Base-by-base conservation (phyloP, 2,888 invertebrate species). In the Tetragonula carbonaria region DNA sequence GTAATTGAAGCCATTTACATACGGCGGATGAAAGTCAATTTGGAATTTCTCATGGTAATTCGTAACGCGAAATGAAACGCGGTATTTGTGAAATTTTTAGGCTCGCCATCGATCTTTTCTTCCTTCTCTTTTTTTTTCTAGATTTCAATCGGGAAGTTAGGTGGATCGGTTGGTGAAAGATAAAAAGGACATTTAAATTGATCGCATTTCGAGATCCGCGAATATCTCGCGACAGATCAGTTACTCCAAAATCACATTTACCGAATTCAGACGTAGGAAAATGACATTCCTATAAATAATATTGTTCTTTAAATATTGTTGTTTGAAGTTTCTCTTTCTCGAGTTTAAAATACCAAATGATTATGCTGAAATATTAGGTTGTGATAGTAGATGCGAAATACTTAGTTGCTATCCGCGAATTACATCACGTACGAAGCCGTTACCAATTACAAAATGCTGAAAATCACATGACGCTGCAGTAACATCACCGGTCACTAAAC, bases 11-110 rank as follows among this genome's bases (percentile, higher is more conserved):
- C 53, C 33, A 68, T 68, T 62, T 62, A 62, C 62, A 62, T 65
- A 66, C 63, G 71, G 38, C 5, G 38, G 76, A 55, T 71, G 72
- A 78, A 86, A 71, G 74, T 81, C 86, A 78, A 81, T 86, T 78
- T 74, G 68, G 78, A 62, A 70, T 53, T 70, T 70, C 70, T 62
- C 38, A 38, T 51, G 33, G 51, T 62, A 33, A 77, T 75, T 66
- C 45, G 66, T 53, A 57, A 45, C 50, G 5, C 38, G n/a, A 66
- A 53, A 74, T 51, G 53, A 28, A n/a, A 13, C 16, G 1, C 51
- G 6, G 50, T 13, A n/a, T 59, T 45, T 23, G 38, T 59, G 45
- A 21, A n/a, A 38, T 66, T 45, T 66, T 45, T 66, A 38, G 4
- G n/a, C n/a, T n/a, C 2, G 14, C 14, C n/a, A 13, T n/a, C 65